These are phyloP conservation scores for Drosophila tripunctata DNA, from an alignment of 2,888 invertebrate species.

Conservation along the genomic window DNA sequence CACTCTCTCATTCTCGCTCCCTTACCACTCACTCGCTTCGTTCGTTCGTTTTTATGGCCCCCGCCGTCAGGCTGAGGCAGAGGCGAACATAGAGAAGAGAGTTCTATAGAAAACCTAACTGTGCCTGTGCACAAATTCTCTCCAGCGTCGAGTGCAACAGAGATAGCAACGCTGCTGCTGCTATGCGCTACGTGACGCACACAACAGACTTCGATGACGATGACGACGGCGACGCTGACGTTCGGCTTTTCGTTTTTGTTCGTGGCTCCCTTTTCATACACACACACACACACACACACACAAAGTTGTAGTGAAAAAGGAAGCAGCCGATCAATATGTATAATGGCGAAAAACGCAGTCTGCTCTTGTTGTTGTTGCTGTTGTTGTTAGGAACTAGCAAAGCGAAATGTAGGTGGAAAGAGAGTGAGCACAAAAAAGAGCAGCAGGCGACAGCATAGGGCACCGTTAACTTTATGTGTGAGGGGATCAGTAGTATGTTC, in stretches of 20 bases:
- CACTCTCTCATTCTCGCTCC: background rate
- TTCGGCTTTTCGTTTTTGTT: slow-evolving; percentile 50
- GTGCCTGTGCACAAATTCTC: slow-evolving; percentile 45
- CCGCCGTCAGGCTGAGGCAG: slow-evolving; percentile 27
- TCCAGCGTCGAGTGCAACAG: slow-evolving; percentile 17
- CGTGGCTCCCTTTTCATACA: slow-evolving; percentile 57
- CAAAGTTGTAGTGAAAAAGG: slow-evolving; percentile 42
- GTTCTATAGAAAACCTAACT: slow-evolving; percentile 56
- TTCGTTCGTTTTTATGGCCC: slow-evolving; percentile 46
- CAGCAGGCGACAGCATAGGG: no score
- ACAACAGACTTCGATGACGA: slow-evolving; percentile 15
- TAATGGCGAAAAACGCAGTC: slow-evolving; percentile 53
- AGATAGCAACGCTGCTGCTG: slow-evolving; percentile 41
- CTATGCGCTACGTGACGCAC: slow-evolving; percentile 60
- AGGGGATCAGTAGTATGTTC: slow-evolving; percentile 72
- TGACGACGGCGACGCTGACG: slow-evolving; percentile 8
- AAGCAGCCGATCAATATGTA: slow-evolving; percentile 63
- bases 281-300: no score
- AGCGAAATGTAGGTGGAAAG: slow-evolving; percentile 7
- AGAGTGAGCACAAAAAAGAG: slow-evolving; percentile 45
- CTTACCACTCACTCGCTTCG: background rate
- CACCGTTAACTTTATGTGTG: slow-evolving; percentile 68
- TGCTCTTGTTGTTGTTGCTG: slow-evolving; percentile 8
- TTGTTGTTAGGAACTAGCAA: slow-evolving; percentile 8
- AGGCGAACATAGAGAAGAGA: slow-evolving; percentile 47